Evolutionary conservation across 2,113 vertebrate genomes (phyloP), one percentile per base, ranked within the genome.

Genomic region (Vireo altiloquus): DNA sequence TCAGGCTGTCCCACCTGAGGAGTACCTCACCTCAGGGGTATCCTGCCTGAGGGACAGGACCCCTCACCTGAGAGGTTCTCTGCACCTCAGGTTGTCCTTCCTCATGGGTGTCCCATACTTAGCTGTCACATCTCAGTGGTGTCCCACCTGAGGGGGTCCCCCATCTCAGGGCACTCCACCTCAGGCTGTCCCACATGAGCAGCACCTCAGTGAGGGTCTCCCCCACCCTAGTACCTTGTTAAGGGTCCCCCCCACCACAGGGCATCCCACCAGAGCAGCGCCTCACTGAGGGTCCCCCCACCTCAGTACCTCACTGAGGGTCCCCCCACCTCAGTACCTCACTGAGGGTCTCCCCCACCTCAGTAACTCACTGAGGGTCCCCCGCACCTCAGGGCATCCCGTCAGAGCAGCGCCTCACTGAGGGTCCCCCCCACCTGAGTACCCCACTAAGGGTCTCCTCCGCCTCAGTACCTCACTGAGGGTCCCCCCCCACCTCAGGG

Each of bases 201-300:
- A 0, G 19, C 3, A 19, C 23, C 49, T 74, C 40, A 13, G 56
- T 21, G 47, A 53, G 49, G 7, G 33, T 10, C 6, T 13, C 13
- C 40, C 56, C 8, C 42, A 66, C 19, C 12, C 6, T 3, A 0
- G 14, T 13, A 19, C 37, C 37, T 71, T 37, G 22, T n/a, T 30
- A 25, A 69, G 47, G 66, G 44, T 11, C 3, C 11, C 22, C 33
- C 6, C 33, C 77, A 28, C 30, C 25, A 63, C 9, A 46, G 46
- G 28, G 10, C 0, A 1, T 25, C 28, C 15, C 77, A 28, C 64
- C 56, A 8, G 2, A 46, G 64, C 3, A 0, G 33, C 10, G 18
- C 44, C 31, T 66, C 64, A 31, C 61, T 22, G 42, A 65, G 30
- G 63, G 63, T 8, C 11, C 6, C 42, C 33, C 46, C 66, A 50